phyloP scores from a whole-genome alignment of 1,140 invertebrate genomes.

The Phenacoccus solenopsis region DNA sequence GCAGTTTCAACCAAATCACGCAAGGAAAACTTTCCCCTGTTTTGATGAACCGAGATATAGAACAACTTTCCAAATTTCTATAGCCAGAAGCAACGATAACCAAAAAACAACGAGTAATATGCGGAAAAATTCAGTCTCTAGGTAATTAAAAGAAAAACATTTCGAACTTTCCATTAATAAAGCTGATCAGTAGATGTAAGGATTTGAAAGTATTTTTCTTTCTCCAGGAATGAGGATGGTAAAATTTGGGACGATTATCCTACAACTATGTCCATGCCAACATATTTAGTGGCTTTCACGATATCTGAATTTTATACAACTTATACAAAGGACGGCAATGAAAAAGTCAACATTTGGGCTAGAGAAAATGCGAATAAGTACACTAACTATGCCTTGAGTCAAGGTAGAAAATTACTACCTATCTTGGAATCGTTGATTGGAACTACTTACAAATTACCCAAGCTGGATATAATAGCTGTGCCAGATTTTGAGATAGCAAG shows the following conservation, averaged over 20 bases:
- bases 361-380: constrained; percentile 45
- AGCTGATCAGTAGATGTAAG: no score
- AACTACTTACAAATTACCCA: constrained; percentile 29
- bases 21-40: constrained; percentile 49
- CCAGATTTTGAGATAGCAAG: constrained; percentile 74
- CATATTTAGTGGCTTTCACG: constrained; percentile 58
- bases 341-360: constrained; percentile 53
- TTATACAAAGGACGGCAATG: background rate
- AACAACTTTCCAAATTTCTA: constrained; percentile 37
- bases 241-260: constrained; percentile 71
- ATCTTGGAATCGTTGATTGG: constrained; percentile 26
- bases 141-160: no score
- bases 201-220: no score
- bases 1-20: constrained; percentile 46
- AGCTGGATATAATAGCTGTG: constrained; percentile 51
- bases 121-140: no score
- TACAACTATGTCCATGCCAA: constrained; percentile 62
- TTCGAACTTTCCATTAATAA: no score
- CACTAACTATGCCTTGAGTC: constrained; percentile 21
- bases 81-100: background rate
- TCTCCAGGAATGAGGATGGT: constrained; percentile 27
- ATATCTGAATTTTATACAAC: constrained; percentile 49
- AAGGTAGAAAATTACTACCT: constrained; percentile 31
- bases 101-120: constrained; percentile 22
- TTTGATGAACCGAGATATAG: constrained; percentile 53